Evolutionary conservation across 2,888 invertebrate species (phyloP).

Genomic region (Athalia rosae): DNA sequence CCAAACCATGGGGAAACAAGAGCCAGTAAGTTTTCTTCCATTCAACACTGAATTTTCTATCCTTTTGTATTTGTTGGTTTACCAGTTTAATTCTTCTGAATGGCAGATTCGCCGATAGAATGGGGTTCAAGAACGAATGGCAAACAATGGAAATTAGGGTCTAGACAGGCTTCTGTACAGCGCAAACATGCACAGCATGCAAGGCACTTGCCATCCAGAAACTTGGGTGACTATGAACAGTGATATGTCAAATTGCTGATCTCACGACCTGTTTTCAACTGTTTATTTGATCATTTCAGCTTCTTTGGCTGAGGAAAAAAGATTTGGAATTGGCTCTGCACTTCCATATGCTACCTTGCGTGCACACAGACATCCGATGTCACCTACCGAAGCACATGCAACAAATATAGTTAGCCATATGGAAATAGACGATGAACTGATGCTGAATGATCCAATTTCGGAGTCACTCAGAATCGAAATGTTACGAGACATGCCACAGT

Average conservation of each 20-base stretch:
- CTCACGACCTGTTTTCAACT: not conserved
- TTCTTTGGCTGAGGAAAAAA: conserved; percentile 13
- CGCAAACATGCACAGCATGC: conserved; percentile 52
- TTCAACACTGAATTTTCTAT: too few relatives aligned
- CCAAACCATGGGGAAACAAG: too few relatives aligned
- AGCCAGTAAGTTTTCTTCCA: too few relatives aligned
- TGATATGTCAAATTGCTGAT: conserved; percentile 6
- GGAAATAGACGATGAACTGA: conserved; percentile 79
- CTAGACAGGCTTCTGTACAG: conserved; percentile 49
- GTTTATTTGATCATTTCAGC: conserved; percentile 9
- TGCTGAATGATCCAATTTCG: conserved; percentile 80
- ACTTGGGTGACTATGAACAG: conserved; percentile 36
- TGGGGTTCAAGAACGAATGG: conserved; percentile 8
- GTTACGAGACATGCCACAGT: conserved; percentile 81
- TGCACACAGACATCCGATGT: conserved; percentile 46
- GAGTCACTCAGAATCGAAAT: conserved; percentile 81
- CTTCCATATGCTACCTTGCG: conserved; percentile 48
- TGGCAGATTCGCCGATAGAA: not conserved
- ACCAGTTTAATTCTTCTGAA: not conserved
- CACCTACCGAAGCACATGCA: conserved; percentile 74
- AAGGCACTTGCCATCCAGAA: conserved; percentile 55
- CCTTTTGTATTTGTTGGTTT: not conserved
- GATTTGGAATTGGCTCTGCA: conserved; percentile 3
- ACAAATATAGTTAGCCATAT: conserved; percentile 80
- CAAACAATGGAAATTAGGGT: conserved; percentile 32